Evolutionary conservation across 1,140 invertebrate species (phyloP), one percentile per base, ranked within the genome.

Genomic region (Limonius californicus): DNA sequence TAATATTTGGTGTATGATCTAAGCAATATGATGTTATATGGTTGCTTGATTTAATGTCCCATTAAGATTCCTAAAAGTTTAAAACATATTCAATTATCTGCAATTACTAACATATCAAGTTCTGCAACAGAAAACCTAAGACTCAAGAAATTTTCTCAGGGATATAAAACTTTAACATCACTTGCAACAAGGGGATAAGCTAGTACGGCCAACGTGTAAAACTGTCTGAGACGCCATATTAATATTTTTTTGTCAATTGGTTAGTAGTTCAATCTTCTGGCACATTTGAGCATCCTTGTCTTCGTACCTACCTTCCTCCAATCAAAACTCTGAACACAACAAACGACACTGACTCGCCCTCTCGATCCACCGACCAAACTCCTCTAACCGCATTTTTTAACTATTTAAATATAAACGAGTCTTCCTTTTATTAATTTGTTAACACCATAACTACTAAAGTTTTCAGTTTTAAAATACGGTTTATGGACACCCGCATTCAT

Each of bases 401-500:
- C 15, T 50, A 50, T 50, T 27, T 18, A 50, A 50, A 50, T 50
- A 50, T 50, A 50, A 50, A 50, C 15, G 6, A 50, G 45, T 50
- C 14, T 18, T 15, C 19, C 20, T 16, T 21, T 8, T 50, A 19
- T 16, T 12, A 50, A 50, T 50, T 50, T 50, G 45, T 19, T 50
- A 50, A 50, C 45, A 50, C 45, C 45, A 50, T 50, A 50, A 27
- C 54, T 50, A 50, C 19, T 21, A 50, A 18, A 18, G 14, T 6
- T 50, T 50, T 50, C 30, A 23, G 19, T 15, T 50, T 45, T 45
- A 4, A 4, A 45, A 45, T 45, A 45, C 42, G 14, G 50, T 72
- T 78, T 85, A 95, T 59, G 92, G 90, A 80, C 95, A 97, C 57
- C 94, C 94, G 79, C 95, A 98, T 81, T 96, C 91, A 77, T 96